phyloP scores from a whole-genome alignment of 2,113 vertebrate genomes.

The Peromyscus maniculatus region DNA sequence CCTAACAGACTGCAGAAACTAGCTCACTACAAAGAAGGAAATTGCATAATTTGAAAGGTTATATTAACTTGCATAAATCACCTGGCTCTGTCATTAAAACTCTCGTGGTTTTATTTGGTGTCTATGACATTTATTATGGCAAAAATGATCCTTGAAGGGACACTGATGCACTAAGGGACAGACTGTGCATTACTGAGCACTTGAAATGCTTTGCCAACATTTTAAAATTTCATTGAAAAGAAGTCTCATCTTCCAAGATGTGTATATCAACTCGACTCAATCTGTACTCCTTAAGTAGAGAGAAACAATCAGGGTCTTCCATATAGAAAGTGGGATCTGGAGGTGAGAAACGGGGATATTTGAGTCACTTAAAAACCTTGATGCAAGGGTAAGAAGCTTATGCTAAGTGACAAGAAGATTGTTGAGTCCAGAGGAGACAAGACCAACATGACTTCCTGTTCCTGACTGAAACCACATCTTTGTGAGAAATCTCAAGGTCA shows the following conservation, averaged over 20 bases:
- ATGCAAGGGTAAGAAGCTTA: neutral
- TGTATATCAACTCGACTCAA: neutral
- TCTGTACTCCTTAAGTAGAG: too few species aligned
- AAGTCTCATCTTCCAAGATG: neutral
- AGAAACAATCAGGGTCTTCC: neutral
- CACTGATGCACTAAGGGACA: neutral
- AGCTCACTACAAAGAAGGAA: constrained; percentile 57
- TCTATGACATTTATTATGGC: constrained; percentile 60
- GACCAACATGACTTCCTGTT: neutral
- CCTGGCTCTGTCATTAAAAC: constrained; percentile 72
- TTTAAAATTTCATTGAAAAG: neutral
- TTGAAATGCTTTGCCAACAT: neutral
- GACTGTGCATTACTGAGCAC: neutral
- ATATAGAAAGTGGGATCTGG: too few species aligned
- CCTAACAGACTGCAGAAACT: constrained; percentile 66
- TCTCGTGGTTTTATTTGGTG: constrained; percentile 41
- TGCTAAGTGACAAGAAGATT: neutral
- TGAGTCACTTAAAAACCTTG: neutral
- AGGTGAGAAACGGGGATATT: neutral
- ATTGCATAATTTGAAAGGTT: constrained; percentile 78
- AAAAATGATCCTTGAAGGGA: neutral
- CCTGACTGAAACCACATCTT: neutral
- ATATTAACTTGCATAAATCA: constrained; percentile 59
- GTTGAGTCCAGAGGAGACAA: neutral
- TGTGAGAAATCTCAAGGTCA: neutral